These are phyloP conservation scores for Argyra leucocephala DNA, from an alignment of 2,888 invertebrate genomes.

Conservation along the genomic window DNA sequence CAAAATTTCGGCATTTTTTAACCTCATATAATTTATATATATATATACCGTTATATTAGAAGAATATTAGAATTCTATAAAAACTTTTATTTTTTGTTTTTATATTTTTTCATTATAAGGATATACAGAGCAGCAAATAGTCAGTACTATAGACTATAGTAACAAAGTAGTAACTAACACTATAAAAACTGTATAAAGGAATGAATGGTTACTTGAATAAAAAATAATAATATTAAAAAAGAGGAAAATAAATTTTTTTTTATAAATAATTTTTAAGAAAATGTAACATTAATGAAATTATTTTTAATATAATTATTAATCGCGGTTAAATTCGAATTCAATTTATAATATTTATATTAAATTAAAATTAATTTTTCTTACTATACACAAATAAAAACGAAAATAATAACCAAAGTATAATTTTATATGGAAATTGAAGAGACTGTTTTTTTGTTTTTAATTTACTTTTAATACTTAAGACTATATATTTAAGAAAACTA, in stretches of 20 bases:
- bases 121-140: no score
- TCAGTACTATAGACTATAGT: not conserved
- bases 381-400: not conserved
- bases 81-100: not conserved
- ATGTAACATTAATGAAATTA: no score
- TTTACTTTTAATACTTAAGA: no score
- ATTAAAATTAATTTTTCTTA: not conserved
- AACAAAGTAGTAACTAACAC: not conserved
- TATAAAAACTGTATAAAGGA: not conserved
- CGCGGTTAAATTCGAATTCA: no score
- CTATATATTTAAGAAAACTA: no score
- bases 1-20: not conserved
- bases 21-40: not conserved
- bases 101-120: not conserved
- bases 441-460: not conserved
- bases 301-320: no score
- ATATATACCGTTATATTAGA: not conserved
- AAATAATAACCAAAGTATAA: not conserved
- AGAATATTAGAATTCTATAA: not conserved
- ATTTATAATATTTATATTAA: not conserved
- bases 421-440: not conserved
- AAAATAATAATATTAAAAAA: not conserved
- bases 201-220: not conserved
- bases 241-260: not conserved
- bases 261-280: no score